Base-by-base conservation (phyloP, 2,113 vertebrate species). In the Colius striatus region DNA sequence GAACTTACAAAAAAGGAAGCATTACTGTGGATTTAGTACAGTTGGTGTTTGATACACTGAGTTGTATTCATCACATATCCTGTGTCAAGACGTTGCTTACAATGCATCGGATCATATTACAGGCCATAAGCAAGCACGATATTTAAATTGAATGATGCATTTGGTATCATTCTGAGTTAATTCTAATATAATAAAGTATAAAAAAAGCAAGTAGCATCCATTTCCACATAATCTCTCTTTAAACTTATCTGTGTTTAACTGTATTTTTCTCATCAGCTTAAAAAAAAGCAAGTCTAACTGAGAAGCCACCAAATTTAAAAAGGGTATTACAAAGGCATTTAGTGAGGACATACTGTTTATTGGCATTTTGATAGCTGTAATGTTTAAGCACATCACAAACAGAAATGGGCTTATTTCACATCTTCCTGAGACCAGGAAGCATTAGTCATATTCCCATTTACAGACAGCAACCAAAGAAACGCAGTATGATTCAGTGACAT, bases 1-100 rank as follows among this genome's bases (percentile, higher is more conserved):
- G 90, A 96, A 88, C 79, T 92, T 90, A 92, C 76, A 94, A 87
- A 96, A 96, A 94, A 89, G 80, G 76, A 92, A 85, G 93, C 86
- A 94, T 97, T 97, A 96, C 84, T 87, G 83, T 87, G 92, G 96
- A 90, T 97, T 97, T 97, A 96, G 95, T 90, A 76, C 73, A 82
- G 93, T 73, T 89, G 88, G 50, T 88, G 81, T 92, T 87, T 90
- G 95, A 96, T 96, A 92, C 87, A 94, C 86, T 80, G 82, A 61
- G 91, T 77, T 90, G 87, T 95, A 95, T 96, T 95, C 96, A 96
- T 88, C 84, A 14, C 89, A 75, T 89, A 82, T 23, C 13, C 89
- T 85, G 81, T 89, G 89, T 94, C 94, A 87, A 96, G 93, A 83
- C 87, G 88, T 86, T 94, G 95, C 94, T 96, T 96, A 94, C 94